A percentile compares a stretch with the other conserved stretches of the same genome.
Conservation (phyloP, 2,113 vertebrate genomes). For the Hypanus sabinus region DNA sequence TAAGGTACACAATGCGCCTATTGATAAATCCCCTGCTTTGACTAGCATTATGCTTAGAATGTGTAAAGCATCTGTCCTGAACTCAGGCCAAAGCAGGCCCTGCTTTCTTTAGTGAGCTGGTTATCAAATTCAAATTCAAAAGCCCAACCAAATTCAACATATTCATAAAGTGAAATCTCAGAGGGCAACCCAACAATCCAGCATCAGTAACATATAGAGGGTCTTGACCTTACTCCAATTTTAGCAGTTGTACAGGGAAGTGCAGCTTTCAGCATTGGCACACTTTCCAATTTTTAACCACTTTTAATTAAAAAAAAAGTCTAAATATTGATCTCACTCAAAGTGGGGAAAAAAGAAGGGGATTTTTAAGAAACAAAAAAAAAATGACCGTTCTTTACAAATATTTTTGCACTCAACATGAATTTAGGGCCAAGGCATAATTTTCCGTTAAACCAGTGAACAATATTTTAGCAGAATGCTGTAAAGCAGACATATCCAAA, state of each 20-base stretch:
- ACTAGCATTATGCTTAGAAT: slow-evolving; percentile 25
- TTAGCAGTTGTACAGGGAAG: background rate
- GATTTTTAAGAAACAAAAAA: slow-evolving; percentile 4
- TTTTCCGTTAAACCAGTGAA: background rate
- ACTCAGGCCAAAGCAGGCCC: background rate
- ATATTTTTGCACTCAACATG: background rate
- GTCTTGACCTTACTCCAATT: background rate
- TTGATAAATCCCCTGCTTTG: slow-evolving; percentile 34
- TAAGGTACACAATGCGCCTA: slow-evolving; percentile 28
- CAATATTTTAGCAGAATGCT: background rate
- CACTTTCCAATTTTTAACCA: background rate
- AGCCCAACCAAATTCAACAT: background rate
- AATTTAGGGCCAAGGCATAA: background rate
- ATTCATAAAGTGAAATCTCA: slow-evolving; percentile 21
- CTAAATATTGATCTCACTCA: background rate
- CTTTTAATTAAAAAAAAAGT: background rate
- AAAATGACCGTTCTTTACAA: background rate
- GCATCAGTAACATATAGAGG: background rate
- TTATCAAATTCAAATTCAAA: no score
- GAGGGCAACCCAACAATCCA: background rate
- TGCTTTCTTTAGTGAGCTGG: slow-evolving; percentile 19
- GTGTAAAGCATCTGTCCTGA: slow-evolving; percentile 16
- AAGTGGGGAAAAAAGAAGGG: background rate
- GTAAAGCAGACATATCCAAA: background rate
- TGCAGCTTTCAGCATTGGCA: slow-evolving; percentile 8